Conservation (phyloP, 2,797 vertebrate species). For the Rhinella marina region DNA sequence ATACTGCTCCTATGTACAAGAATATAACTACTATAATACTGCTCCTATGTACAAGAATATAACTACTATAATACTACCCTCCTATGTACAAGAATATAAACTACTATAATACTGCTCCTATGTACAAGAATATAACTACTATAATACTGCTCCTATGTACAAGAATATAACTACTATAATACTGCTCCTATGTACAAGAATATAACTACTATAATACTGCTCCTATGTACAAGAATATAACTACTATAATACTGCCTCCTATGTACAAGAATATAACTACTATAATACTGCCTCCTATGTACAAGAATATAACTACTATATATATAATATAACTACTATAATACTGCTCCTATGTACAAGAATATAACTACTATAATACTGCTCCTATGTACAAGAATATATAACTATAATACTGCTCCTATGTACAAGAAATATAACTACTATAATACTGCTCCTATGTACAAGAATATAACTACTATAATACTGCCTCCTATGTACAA, state of each 20-base stretch:
- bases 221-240: too few species aligned
- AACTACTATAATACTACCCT: not conserved
- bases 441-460: not conserved
- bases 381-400: not conserved
- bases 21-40: not conserved
- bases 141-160: not conserved
- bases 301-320: constrained; percentile 1
- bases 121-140: not conserved
- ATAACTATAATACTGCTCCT: not conserved
- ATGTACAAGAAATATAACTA: constrained; percentile 2
- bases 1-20: too few species aligned
- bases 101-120: too few species aligned
- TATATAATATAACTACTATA: constrained; percentile 10
- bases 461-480: constrained; percentile 8
- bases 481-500: not conserved
- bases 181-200: not conserved
- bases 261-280: too few species aligned
- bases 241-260: too few species aligned
- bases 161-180: not conserved
- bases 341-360: not conserved
- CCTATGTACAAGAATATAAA: constrained; percentile 1
- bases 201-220: too few species aligned
- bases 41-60: not conserved
- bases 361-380: constrained; percentile 19
- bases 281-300: too few species aligned